Evolutionary conservation across 2,113 vertebrate genomes (phyloP), one percentile per base, ranked within the genome.

Genomic region (Anseranas semipalmata): DNA sequence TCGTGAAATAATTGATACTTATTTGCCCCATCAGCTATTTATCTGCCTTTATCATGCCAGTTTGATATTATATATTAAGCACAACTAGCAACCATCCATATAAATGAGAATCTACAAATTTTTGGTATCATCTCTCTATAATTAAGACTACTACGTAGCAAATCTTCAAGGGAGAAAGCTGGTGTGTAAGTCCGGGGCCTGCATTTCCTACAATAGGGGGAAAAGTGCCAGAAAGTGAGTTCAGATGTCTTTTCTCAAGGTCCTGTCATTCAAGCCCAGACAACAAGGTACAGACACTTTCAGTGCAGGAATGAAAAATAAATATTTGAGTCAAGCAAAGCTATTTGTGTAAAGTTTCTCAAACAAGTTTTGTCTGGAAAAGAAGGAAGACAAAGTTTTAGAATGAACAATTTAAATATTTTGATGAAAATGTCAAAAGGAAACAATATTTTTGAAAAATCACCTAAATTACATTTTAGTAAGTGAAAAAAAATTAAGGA

Each of bases 181-280:
- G 22, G 3, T 8, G 7, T 10, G 3, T 28, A 66, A 79, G 3
- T 8, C 25, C 45, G 88, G 17, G 25, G 15, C 22, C 53, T 80
- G 5, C 0, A 2, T 35, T 17, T 4, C 20, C 20, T 76, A 73
- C 50, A 58, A 5, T 28, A 16, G 0, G 1, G 1, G 15, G 24
- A 35, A 84, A 89, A 50, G 20, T 52, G 28, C 12, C 17, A 82
- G 21, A 79, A 3, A 17, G 12, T 12, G 5, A 79, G 7, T 50
- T 76, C 18, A 66, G 35, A 80, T 21, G 37, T 79, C 12, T 76
- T 83, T 86, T 60, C 35, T 73, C 52, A 70, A 79, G 83, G 79
- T 76, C 58, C 37, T 68, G 70, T 35, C 9, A n/a, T 75, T 71
- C 87, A 27, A 68, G 5, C 5, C 45, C 39, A 79, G 48, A 48